Base-by-base conservation (phyloP, 1,140 invertebrate species). In the Anastrepha ludens region DNA sequence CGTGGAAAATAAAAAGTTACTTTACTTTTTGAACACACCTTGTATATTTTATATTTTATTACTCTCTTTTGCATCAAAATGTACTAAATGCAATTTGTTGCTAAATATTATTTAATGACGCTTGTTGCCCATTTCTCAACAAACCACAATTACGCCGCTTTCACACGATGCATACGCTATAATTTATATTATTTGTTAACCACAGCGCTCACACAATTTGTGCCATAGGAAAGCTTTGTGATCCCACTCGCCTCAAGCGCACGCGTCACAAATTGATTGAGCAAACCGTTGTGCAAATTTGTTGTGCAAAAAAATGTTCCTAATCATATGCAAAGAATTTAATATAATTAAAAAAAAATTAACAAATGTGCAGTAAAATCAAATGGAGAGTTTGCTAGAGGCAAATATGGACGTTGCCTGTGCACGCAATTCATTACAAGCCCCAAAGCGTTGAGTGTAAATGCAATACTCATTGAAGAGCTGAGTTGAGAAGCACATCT, bases 211-310 rank as follows among this genome's bases (percentile, higher is more conserved):
- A 70, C 39, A 44, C 41, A 47, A 44, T 70, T 70, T 11, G 39
- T 70, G 13, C 50, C 11, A 29, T 81, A 6, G 74, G 47, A 47
- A 47, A 47, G 17, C 39, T n/a, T 47, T 47, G 17, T 17, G 47
- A 81, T 55, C 44, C 17, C 47, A 58, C 2, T 50, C 74, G n/a
- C 6, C 50, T 81, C 39, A 74, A 55, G 47, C 44, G 20, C 74
- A 81, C 44, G 74, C 74, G 74, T 50, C 74, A 58, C 17, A 81
- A 55, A 81, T 81, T 55, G 74, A 55, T 55, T 81, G 47, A 81
- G 44, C 74, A 81, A 81, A 81, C 55, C 47, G 74, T 1, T 9
- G 29, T 39, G 5, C 65, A 67, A 15, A 67, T 39, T 74, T 3
- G 13, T 74, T 20, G 65, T 2, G 13, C 15, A 74, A 44, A n/a